Base-by-base conservation (phyloP, 2,888 invertebrate species). In the Dilophus febrilis region DNA sequence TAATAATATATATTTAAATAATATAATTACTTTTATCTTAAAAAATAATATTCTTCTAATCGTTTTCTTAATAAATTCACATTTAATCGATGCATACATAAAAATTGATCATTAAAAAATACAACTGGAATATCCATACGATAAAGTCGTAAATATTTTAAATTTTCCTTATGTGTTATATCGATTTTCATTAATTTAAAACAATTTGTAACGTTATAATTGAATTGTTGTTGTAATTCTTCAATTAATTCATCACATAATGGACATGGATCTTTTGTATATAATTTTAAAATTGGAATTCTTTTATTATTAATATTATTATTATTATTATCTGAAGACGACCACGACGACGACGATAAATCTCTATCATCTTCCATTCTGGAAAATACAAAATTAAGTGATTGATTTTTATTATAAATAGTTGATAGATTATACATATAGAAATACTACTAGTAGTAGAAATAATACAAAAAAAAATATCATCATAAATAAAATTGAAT, bases 121-220 rank as follows among this genome's bases (percentile, higher is more conserved):
- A 91, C 61, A 8, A 91, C 90, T 32, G 91, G 90, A 53, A 91
- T 90, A 55, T 91, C 87, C 55, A 77, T 70, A 46, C 77, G 71
- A 54, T 86, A 91, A 35, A 83, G 64, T 43, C 76, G 67, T 42
- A 77, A 64, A 71, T 77, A 86, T 39, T 71, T 65, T 28, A 80
- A 54, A 59, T 88, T 86, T 51, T 75, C 77, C 53, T 72, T 72
- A 12, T 68, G 65, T 13, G 75, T 74, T 37, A 91, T 90, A 58
- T 85, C 77, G 37, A 90, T 72, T 58, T 77, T 76, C 55, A 79
- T 64, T 46, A 88, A 67, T 28, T 65, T 55, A 53, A 83, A 71
- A 53, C 72, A 69, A 42, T 71, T 61, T 48, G 64, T 59, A 51
- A 74, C 76, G n/a, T n/a, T n/a, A n/a, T n/a, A n/a, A n/a, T n/a